These are phyloP conservation scores for Drosophila kohkoa DNA, from an alignment of 1,140 invertebrate species.

Conservation along the genomic window DNA sequence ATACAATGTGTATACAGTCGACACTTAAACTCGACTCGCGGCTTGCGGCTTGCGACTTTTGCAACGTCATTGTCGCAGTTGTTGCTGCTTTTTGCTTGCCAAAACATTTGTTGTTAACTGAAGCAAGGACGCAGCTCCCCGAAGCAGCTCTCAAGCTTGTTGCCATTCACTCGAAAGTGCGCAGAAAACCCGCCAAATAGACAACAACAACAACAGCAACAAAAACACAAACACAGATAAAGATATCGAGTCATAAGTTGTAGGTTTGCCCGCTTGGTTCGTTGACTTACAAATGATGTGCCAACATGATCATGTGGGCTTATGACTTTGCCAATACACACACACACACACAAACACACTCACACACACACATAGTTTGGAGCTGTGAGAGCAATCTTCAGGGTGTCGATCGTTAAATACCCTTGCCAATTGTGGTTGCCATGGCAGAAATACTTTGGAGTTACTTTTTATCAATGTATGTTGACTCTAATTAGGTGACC, in stretches of 20 bases:
- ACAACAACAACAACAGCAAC: not conserved
- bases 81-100: conserved; percentile 1
- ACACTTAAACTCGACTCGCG: conserved; percentile 21
- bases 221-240: conserved; percentile 18
- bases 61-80: conserved; percentile 63
- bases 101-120: conserved; percentile 54
- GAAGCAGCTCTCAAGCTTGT: not conserved
- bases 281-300: conserved; percentile 72
- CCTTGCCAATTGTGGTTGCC: not conserved
- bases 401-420: conserved; percentile 1
- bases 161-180: conserved; percentile 61
- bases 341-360: not conserved
- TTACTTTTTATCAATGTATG: too few species aligned
- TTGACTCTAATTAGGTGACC: too few species aligned
- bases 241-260: conserved; percentile 35
- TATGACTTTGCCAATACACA: conserved; percentile 22
- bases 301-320: conserved; percentile 18
- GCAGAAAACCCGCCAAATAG: conserved; percentile 43
- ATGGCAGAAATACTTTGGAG: too few species aligned
- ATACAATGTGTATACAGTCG: conserved; percentile 16
- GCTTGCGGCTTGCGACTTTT: conserved; percentile 38
- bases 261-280: conserved; percentile 56
- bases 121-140: conserved; percentile 68
- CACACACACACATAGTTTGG: too few species aligned
- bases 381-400: not conserved